phyloP scores from a whole-genome alignment of 1,140 invertebrate genomes.

The Drosophila ficusphila region DNA sequence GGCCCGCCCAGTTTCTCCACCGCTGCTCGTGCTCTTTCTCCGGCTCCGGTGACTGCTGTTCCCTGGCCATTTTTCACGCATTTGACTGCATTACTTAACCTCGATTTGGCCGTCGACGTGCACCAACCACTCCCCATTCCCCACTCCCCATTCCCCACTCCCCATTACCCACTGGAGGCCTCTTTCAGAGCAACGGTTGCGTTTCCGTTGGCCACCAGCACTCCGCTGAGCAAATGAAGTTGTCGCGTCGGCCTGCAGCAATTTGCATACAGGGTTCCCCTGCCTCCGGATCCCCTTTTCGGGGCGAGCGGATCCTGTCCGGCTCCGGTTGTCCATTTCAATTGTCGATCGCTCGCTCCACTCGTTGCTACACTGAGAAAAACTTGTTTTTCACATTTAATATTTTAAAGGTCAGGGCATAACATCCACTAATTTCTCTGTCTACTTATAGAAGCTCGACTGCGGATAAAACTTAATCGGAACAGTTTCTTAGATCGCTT shows the following conservation, averaged over 20 bases:
- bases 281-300: background rate
- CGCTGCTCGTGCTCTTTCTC: slow-evolving; percentile 24
- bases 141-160: background rate
- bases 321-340: slow-evolving; percentile 42
- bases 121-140: slow-evolving; percentile 29
- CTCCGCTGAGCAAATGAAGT: slow-evolving; percentile 71
- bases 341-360: slow-evolving; percentile 50
- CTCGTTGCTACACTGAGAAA: slow-evolving; percentile 47
- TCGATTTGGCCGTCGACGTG: slow-evolving; percentile 71
- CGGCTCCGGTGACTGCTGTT: slow-evolving; percentile 28
- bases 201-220: slow-evolving; percentile 60
- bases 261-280: slow-evolving; percentile 53
- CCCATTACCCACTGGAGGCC: background rate
- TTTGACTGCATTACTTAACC: slow-evolving; percentile 81
- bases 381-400: background rate
- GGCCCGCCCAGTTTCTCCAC: slow-evolving; percentile 24
- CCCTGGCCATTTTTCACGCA: slow-evolving; percentile 74
- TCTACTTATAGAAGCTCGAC: too few relatives aligned
- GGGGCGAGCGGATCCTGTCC: slow-evolving; percentile 59
- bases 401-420: too few relatives aligned
- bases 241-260: slow-evolving; percentile 57
- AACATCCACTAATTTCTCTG: too few relatives aligned
- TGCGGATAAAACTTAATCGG: too few relatives aligned
- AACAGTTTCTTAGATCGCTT: too few relatives aligned
- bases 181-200: slow-evolving; percentile 27